Conservation (phyloP, 2,797 vertebrate genomes). For the Periparus ater region DNA sequence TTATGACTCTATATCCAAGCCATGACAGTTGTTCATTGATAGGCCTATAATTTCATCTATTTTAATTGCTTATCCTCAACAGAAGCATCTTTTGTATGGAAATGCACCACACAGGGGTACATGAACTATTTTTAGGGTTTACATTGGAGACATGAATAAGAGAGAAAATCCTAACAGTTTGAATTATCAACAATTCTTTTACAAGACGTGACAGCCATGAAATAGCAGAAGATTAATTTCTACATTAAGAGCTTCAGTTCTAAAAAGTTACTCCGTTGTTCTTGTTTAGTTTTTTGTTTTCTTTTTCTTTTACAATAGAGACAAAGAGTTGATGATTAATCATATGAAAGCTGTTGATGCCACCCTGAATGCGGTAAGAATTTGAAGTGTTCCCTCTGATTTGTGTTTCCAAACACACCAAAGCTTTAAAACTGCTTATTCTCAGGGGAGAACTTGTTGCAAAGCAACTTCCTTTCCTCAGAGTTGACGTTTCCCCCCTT, state of each 20-base stretch:
- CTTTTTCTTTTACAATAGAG: conserved; percentile 56
- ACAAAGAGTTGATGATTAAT: conserved; percentile 73
- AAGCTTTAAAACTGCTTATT: not conserved
- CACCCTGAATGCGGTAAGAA: conserved; percentile 70
- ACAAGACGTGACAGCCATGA: not conserved
- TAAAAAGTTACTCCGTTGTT: not conserved
- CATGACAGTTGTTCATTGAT: not conserved
- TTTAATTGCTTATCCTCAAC: not conserved
- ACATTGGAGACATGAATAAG: not conserved
- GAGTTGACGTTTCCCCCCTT: not conserved
- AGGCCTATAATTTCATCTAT: not conserved
- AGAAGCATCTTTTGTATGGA: not conserved
- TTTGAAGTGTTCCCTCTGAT: not conserved
- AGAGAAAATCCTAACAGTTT: not conserved
- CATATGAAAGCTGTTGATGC: conserved; percentile 76
- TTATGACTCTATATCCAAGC: not conserved
- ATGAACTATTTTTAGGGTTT: not conserved
- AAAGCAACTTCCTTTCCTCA: not conserved
- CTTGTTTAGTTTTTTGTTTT: not conserved
- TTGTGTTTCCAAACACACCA: not conserved
- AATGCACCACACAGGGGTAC: not conserved
- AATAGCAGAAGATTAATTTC: not conserved
- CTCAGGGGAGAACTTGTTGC: not conserved
- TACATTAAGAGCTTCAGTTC: not conserved
- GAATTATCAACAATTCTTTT: not conserved